Percentiles rank a stretch among this genome's conserved stretches.
Evolutionary conservation across 2,888 invertebrate genomes (phyloP).

Genomic region (Drosophila subsilvestris): DNA sequence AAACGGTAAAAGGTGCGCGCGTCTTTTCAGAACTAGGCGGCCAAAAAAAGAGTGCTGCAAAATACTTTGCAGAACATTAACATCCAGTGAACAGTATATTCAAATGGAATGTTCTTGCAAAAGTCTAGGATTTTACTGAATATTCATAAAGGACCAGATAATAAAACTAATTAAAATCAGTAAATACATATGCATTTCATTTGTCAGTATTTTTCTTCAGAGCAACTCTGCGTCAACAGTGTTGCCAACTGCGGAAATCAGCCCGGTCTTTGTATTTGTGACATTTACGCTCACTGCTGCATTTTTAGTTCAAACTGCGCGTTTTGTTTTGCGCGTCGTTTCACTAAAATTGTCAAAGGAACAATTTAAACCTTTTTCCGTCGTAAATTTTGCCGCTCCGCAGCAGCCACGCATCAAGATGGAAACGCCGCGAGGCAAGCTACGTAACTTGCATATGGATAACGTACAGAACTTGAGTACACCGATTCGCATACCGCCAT

Average conservation of each 20-base stretch:
- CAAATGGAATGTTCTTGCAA: no score
- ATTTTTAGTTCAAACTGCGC: background rate
- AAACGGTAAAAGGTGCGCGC: background rate
- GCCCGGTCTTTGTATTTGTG: background rate
- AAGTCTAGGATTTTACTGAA: no score
- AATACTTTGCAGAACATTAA: no score
- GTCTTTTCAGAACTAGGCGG: background rate
- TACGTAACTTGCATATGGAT: conserved; percentile 74
- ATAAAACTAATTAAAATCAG: no score
- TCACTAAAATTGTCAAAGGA: background rate
- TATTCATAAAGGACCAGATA: no score
- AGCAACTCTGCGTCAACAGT: background rate
- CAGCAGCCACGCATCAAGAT: conserved; percentile 33
- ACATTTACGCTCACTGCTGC: background rate
- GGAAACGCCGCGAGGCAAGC: conserved; percentile 75
- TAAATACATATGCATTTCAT: no score
- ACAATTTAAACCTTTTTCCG: background rate
- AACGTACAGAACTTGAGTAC: conserved; percentile 73
- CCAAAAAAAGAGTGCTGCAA: no score
- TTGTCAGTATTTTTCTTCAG: background rate
- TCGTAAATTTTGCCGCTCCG: background rate
- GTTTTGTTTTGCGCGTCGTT: background rate
- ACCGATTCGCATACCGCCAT: conserved; percentile 87
- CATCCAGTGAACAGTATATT: no score
- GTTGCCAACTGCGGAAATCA: background rate